These are phyloP conservation scores for Bilobella aurantiaca DNA, from an alignment of 1,140 invertebrate genomes.

Conservation along the genomic window DNA sequence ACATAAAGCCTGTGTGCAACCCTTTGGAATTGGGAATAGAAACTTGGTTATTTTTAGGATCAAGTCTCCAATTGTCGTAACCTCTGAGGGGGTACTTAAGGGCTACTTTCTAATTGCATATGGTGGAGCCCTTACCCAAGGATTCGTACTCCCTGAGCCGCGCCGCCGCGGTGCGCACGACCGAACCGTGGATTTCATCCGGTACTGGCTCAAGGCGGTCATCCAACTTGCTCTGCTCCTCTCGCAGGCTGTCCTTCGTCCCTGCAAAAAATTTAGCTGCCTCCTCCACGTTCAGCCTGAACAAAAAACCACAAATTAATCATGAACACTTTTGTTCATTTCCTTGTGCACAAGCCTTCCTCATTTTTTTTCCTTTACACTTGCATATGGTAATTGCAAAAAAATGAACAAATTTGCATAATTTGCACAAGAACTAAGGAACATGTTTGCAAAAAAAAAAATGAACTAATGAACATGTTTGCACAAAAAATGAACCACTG, in stretches of 20 bases:
- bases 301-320: conserved; percentile 34
- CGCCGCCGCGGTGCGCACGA: conserved; percentile 47
- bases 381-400: no score
- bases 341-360: no score
- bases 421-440: no score
- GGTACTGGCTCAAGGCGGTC: conserved; percentile 73
- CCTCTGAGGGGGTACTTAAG: no score
- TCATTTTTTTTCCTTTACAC: no score
- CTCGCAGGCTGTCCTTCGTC: conserved; percentile 49
- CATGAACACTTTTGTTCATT: no score
- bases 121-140: conserved; percentile 42
- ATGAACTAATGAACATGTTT: neutral
- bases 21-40: no score
- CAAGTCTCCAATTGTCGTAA: no score
- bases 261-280: conserved; percentile 54
- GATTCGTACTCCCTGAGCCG: conserved; percentile 55
- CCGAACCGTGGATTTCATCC: conserved; percentile 58
- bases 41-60: no score
- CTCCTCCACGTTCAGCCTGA: conserved; percentile 54
- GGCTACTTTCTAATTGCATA: neutral
- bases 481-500: neutral
- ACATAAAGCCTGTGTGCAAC: no score
- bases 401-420: no score
- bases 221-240: conserved; percentile 50
- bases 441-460: conserved; percentile 7